Evolutionary conservation across 1,140 invertebrate genomes (phyloP), one percentile per base, ranked within the genome.

Genomic region (Phymorhynchus buccinoides): DNA sequence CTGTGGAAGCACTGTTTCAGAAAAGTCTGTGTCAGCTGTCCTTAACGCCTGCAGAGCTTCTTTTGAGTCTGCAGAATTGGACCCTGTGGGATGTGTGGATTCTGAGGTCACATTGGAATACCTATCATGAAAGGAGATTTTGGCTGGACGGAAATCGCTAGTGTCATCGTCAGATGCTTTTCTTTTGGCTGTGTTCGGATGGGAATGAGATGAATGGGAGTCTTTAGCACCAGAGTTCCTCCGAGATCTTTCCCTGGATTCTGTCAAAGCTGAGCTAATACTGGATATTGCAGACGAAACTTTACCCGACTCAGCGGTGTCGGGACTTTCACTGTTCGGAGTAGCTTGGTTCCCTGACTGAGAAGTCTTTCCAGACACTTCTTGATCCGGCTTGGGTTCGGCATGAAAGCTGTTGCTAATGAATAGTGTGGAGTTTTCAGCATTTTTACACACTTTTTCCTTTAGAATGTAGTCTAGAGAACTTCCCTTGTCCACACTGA

Each of bases 391-490:
- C 37, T 83, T 83, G 22, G 85, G 41, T n/a, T 86, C 82, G 48
- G 87, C 87, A 71, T 86, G 84, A 56, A 85, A 88, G 44, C 87
- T 88, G 77, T 88, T 88, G 78, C 87, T 88, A 9, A 88, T 84
- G 83, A 88, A 88, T 39, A 86, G 56, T 44, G 86, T 87, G 37
- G 84, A 85, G 30, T 85, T 84, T 78, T 86, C 84, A n/a, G 80
- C 81, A 87, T 85, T 88, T 73, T 84, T 88, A 37, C 87, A 88
- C 7, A 88, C 86, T 66, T 88, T 86, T 82, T 88, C 87, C 39
- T 88, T 86, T 6, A 88, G 81, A 66, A 88, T 75, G 84, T 88
- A 88, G 62, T 88, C 86, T 79, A 86, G 86, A 48, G 82, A 86
- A 44, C 68, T 27, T 16, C 77, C 82, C 71, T 82, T 88, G 77